Evolutionary conservation across 2,888 invertebrate species (phyloP).

Genomic region (Onchidella celtica): DNA sequence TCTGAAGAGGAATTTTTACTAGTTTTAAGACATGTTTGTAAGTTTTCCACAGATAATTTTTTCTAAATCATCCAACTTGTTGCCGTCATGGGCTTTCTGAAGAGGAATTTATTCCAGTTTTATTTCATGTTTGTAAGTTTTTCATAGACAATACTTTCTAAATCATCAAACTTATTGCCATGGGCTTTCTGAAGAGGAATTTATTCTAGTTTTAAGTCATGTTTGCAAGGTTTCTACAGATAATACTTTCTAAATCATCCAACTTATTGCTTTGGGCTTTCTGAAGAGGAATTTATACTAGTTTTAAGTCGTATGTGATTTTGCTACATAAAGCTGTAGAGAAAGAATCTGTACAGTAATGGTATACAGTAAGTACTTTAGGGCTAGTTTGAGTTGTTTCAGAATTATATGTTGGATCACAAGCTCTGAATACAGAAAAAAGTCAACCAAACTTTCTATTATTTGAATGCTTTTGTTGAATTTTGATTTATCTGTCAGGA

Average conservation of each 20-base stretch:
- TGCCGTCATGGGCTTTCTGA: conserved; percentile 96
- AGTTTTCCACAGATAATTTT: conserved; percentile 85
- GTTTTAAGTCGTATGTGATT: conserved; percentile 91
- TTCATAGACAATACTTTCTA: conserved; percentile 92
- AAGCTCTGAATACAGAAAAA: too few relatives aligned
- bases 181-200: conserved; percentile 93
- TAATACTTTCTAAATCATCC: conserved; percentile 97
- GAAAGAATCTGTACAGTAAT: too few relatives aligned
- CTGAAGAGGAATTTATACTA: conserved; percentile 92
- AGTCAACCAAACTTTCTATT: too few relatives aligned
- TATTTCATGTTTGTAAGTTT: conserved; percentile 88
- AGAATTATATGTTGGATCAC: too few relatives aligned
- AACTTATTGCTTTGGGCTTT: conserved; percentile 94
- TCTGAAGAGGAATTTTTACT: conserved; percentile 93
- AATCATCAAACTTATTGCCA: conserved; percentile 97
- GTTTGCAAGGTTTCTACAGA: conserved; percentile 82
- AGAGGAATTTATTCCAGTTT: conserved; percentile 91
- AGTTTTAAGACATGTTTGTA: conserved; percentile 89
- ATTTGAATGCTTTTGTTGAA: too few relatives aligned
- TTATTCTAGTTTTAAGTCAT: conserved; percentile 92
- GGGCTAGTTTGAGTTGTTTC: too few relatives aligned
- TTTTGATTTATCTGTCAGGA: too few relatives aligned
- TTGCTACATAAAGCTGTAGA: too few relatives aligned
- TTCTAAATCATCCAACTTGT: conserved; percentile 96
- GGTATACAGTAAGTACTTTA: too few relatives aligned